Evolutionary conservation across 2,797 vertebrate species (phyloP).

Genomic region (Esox lucius): DNA sequence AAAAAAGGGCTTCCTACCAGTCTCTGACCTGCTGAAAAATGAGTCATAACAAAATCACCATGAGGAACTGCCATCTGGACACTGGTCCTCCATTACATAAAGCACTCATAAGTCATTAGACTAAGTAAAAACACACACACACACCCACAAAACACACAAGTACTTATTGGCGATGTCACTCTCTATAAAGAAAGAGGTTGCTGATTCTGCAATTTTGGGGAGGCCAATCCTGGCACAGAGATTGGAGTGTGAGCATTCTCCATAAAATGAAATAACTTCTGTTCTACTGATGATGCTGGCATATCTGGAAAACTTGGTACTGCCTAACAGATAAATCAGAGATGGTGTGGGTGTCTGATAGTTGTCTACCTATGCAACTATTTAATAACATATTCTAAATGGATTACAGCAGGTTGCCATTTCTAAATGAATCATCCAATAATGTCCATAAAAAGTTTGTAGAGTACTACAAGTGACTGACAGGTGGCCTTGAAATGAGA

Average conservation of each 20-base stretch:
- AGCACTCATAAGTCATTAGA: slow-evolving; percentile 68
- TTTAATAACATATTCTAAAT: neutral
- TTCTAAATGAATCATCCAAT: neutral
- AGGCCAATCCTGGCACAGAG: neutral
- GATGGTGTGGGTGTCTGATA: slow-evolving; percentile 18
- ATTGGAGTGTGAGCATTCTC: neutral
- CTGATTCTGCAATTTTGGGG: neutral
- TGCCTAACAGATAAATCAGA: slow-evolving; percentile 62
- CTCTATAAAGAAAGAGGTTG: slow-evolving; percentile 18
- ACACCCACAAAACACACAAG: slow-evolving; percentile 21
- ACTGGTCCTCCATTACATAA: slow-evolving; percentile 55
- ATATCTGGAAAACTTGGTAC: slow-evolving; percentile 57
- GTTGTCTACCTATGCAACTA: neutral
- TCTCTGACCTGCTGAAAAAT: slow-evolving; percentile 28
- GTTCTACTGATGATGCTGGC: slow-evolving; percentile 60
- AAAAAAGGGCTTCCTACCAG: neutral
- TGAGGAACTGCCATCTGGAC: slow-evolving; percentile 33
- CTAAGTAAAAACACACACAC: slow-evolving; percentile 53
- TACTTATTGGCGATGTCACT: slow-evolving; percentile 35
- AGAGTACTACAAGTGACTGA: neutral
- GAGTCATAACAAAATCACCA: slow-evolving; percentile 28
- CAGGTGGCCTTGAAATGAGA: neutral
- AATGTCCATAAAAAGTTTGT: neutral
- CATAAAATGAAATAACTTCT: slow-evolving; percentile 27
- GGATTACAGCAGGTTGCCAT: neutral